Percentiles rank a stretch among this genome's conserved stretches.
phyloP scores from a whole-genome alignment of 2,113 vertebrate species.

The Salvelinus alpinus region DNA sequence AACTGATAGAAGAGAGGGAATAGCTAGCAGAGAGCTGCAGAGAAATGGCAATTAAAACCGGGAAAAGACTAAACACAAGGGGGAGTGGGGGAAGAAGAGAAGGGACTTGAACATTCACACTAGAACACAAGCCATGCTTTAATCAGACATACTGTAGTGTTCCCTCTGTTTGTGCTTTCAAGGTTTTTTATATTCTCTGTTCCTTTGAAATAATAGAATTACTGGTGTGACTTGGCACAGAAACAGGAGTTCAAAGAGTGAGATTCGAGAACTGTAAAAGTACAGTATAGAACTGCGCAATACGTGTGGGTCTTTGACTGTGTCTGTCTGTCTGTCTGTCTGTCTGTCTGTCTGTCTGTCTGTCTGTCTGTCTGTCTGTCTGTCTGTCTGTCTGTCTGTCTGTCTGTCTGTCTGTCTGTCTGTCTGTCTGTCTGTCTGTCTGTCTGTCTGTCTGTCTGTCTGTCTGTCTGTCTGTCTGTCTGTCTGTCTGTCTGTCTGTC shows the following conservation, averaged over 20 bases:
- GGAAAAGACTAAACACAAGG: neutral
- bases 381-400: too few species aligned
- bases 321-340: too few species aligned
- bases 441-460: too few species aligned
- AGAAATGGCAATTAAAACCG: conserved; percentile 16
- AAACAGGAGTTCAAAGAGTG: conserved; percentile 4
- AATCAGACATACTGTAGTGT: neutral
- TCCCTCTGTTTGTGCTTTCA: neutral
- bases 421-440: too few species aligned
- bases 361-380: too few species aligned
- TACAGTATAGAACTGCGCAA: too few species aligned
- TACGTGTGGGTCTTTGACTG: too few species aligned
- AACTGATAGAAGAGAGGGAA: conserved; percentile 18
- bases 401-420: too few species aligned
- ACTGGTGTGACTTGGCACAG: neutral
- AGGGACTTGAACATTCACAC: neutral
- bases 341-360: too few species aligned
- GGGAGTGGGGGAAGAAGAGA: neutral
- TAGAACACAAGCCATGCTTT: neutral
- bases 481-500: too few species aligned
- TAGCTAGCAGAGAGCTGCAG: conserved; percentile 12
- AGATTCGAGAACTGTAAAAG: neutral
- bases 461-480: too few species aligned
- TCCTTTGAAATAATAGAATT: neutral
- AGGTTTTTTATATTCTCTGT: neutral